phyloP scores from a whole-genome alignment of 1,140 invertebrate species.

The Drosophila sucinea region DNA sequence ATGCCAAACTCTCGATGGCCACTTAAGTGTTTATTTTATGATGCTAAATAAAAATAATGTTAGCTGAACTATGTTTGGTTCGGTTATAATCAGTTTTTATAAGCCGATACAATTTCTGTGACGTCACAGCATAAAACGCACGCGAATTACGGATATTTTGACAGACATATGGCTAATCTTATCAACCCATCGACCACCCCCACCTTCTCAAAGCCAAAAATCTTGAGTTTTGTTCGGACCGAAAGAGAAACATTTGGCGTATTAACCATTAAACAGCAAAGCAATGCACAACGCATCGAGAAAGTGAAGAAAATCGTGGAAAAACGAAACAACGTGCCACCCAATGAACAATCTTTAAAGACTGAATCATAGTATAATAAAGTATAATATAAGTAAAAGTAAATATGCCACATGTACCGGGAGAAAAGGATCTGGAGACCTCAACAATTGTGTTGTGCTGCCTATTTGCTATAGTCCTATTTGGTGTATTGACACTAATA shows the following conservation, averaged over 20 bases:
- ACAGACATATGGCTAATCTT: slow-evolving; percentile 3
- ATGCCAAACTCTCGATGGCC: neutral
- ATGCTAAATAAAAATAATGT: neutral
- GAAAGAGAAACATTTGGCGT: neutral
- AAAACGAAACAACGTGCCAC: slow-evolving; percentile 22
- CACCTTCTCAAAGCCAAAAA: neutral
- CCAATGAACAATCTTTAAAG: slow-evolving; percentile 7
- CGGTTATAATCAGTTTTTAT: slow-evolving; percentile 1
- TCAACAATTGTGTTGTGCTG: slow-evolving; percentile 60
- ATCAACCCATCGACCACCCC: slow-evolving; percentile 1
- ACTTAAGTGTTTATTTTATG: slow-evolving; percentile 4
- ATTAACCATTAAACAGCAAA: slow-evolving; percentile 33
- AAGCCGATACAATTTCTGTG: neutral
- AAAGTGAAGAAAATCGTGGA: slow-evolving; percentile 21
- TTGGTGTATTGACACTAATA: slow-evolving; percentile 33
- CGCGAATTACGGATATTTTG: neutral
- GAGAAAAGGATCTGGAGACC: slow-evolving; percentile 54
- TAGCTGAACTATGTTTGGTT: neutral
- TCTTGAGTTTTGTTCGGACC: neutral
- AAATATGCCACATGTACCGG: slow-evolving; percentile 61
- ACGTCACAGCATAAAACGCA: neutral
- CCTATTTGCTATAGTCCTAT: slow-evolving; percentile 45
- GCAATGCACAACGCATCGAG: slow-evolving; percentile 36
- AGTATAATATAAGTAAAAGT: slow-evolving; percentile 2
- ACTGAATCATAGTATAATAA: slow-evolving; percentile 2